These are phyloP conservation scores for Rhinogobius similis DNA, from an alignment of 2,113 vertebrate genomes.

Conservation along the genomic window DNA sequence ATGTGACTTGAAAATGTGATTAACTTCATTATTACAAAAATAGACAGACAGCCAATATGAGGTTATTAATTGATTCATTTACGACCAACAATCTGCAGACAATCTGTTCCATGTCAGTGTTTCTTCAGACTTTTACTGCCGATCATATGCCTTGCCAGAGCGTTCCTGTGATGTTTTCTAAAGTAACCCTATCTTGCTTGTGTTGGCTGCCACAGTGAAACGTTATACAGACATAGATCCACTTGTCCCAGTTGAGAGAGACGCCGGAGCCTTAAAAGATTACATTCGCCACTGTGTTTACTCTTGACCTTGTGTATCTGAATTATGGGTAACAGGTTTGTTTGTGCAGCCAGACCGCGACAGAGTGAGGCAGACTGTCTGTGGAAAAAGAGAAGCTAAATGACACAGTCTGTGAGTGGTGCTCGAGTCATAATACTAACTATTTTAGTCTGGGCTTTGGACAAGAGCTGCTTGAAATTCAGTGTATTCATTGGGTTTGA, in stretches of 20 bases:
- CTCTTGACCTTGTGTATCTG: constrained; percentile 4
- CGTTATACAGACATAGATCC: constrained; percentile 3
- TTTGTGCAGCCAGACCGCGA: background rate
- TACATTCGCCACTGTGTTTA: background rate
- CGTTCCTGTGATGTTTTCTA: background rate
- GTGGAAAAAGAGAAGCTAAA: constrained; percentile 5
- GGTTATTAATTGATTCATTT: background rate
- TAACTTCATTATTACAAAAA: background rate
- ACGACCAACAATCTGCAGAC: background rate
- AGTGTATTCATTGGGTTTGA: background rate
- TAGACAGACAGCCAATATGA: background rate
- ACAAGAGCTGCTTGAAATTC: background rate
- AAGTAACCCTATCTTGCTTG: constrained; percentile 1
- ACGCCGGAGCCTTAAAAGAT: constrained; percentile 1
- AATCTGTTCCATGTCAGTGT: background rate
- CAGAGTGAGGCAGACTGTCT: background rate
- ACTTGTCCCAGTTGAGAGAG: constrained; percentile 8
- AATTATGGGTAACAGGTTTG: constrained; percentile 7
- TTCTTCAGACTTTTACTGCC: background rate
- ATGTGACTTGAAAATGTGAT: no score
- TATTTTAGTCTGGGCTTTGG: background rate
- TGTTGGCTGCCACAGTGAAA: constrained; percentile 6
- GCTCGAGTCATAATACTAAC: background rate
- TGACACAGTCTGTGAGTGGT: background rate
- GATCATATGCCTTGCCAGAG: background rate